Conservation (phyloP, 1,140 invertebrate species). For the Sinonovacula constricta region DNA sequence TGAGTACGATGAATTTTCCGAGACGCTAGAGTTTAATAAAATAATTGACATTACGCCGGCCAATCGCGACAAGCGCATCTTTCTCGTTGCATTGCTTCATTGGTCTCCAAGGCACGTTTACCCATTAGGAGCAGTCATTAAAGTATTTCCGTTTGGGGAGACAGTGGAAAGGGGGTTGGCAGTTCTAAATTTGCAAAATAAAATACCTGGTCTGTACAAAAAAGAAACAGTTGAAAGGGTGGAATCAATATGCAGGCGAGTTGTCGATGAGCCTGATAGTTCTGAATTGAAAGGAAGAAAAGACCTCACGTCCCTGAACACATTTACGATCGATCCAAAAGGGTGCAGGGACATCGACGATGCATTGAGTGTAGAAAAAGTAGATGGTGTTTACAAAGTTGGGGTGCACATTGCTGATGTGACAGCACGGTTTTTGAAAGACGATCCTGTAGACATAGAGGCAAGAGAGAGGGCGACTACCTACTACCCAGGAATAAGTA, state of each 20-base stretch:
- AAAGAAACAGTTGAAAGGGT: constrained; percentile 16
- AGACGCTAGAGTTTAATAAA: neutral
- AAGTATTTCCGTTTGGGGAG: constrained; percentile 11
- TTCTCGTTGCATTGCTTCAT: too few relatives aligned
- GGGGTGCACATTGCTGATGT: too few relatives aligned
- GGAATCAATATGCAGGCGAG: neutral
- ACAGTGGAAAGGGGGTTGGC: constrained; percentile 17
- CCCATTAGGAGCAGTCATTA: constrained; percentile 39
- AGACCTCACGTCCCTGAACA: constrained; percentile 82
- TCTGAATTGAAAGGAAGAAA: constrained; percentile 76
- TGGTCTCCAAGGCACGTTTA: too few relatives aligned
- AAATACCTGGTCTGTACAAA: constrained; percentile 30
- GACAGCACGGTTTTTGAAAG: too few relatives aligned
- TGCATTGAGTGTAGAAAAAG: constrained; percentile 86
- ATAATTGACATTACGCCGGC: constrained; percentile 14
- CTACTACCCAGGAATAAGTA: constrained; percentile 68
- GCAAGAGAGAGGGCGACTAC: constrained; percentile 68
- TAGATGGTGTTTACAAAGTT: constrained; percentile 55
- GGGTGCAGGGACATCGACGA: constrained; percentile 99
- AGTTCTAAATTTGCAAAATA: constrained; percentile 33
- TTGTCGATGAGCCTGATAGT: constrained; percentile 20
- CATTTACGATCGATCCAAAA: constrained; percentile 97
- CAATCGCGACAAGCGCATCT: neutral
- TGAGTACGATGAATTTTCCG: constrained; percentile 24
- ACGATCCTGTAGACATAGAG: constrained; percentile 67